Percentiles rank a stretch among this genome's conserved stretches.
Evolutionary conservation across 2,797 vertebrate species (phyloP).

Genomic region (Peromyscus melanophrys): DNA sequence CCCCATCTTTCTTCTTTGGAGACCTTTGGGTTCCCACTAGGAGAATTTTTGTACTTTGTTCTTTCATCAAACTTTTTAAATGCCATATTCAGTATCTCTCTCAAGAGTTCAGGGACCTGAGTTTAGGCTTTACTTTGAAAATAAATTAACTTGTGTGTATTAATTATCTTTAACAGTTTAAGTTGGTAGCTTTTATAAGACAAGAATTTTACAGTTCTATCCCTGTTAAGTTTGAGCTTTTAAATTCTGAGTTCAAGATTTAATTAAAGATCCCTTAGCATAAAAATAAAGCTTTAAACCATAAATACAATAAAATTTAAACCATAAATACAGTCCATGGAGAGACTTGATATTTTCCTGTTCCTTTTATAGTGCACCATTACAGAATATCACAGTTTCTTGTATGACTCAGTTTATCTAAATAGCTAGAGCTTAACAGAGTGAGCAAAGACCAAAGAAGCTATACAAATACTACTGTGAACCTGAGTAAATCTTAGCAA

Average conservation of each 20-base stretch:
- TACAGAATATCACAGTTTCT: background rate
- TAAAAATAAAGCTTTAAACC: background rate
- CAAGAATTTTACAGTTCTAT: background rate
- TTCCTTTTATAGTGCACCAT: background rate
- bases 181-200: background rate
- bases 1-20: background rate
- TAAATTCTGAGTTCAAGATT: background rate
- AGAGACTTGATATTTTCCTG: background rate
- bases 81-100: background rate
- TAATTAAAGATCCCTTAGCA: background rate
- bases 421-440: background rate
- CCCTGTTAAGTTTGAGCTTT: background rate
- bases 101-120: background rate
- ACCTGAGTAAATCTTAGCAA: background rate
- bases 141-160: background rate
- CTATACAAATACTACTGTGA: background rate
- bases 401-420: background rate
- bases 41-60: background rate
- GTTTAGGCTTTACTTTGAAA: background rate
- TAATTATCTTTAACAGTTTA: background rate
- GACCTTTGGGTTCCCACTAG: background rate
- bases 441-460: background rate
- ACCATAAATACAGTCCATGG: background rate
- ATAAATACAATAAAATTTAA: background rate
- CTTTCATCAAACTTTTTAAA: background rate